A percentile compares a stretch with the other conserved stretches of the same genome.
phyloP scores from a whole-genome alignment of 2,797 vertebrate genomes.

The Crenuchus spilurus region DNA sequence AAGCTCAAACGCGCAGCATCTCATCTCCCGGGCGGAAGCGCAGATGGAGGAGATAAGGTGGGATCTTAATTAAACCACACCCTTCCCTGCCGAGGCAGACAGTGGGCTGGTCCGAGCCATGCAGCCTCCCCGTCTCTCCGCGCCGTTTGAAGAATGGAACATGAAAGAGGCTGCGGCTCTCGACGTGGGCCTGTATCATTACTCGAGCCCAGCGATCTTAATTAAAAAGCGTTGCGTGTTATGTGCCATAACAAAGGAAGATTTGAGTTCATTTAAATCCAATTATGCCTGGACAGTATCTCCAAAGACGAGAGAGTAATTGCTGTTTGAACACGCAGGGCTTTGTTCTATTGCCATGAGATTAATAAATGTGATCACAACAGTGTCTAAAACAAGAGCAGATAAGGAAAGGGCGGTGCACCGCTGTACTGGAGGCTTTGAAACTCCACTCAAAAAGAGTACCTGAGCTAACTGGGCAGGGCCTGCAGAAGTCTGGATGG shows the following conservation, averaged over 20 bases:
- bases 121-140: conserved; percentile 45
- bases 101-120: conserved; percentile 57
- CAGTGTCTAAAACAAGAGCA: conserved; percentile 79
- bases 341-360: conserved; percentile 95
- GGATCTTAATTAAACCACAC: conserved; percentile 66
- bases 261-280: conserved; percentile 98
- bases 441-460: conserved; percentile 68
- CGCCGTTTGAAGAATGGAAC: conserved; percentile 84
- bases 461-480: conserved; percentile 42
- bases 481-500: conserved; percentile 26
- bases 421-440: conserved; percentile 60
- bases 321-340: conserved; percentile 92
- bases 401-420: conserved; percentile 62
- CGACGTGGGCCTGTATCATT: conserved; percentile 67
- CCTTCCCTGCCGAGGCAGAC: conserved; percentile 64
- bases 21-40: conserved; percentile 55
- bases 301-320: conserved; percentile 93
- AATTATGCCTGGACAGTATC: conserved; percentile 96
- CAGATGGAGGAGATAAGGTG: conserved; percentile 65
- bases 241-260: conserved; percentile 96
- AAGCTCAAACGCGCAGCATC: conserved; percentile 53
- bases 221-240: conserved; percentile 97
- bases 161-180: conserved; percentile 87
- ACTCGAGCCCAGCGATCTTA: conserved; percentile 90
- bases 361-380: conserved; percentile 81